Percentiles rank a stretch among this genome's conserved stretches.
phyloP scores from a whole-genome alignment of 2,797 vertebrate genomes.

The Helicolenus hilgendorfi region DNA sequence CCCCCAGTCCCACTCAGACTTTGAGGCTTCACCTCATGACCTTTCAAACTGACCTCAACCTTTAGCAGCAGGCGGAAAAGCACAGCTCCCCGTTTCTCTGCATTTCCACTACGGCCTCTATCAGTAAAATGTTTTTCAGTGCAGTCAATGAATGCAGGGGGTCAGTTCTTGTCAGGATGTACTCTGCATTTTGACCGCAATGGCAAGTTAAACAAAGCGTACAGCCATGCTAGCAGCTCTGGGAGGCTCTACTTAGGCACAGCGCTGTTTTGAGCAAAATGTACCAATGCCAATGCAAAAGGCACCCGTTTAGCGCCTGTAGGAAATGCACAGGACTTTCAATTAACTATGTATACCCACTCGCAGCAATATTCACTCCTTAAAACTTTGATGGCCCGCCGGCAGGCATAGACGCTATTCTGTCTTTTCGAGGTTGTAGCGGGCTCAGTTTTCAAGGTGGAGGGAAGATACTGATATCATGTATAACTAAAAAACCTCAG shows the following conservation, averaged over 20 bases:
- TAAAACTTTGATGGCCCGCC: too few species aligned
- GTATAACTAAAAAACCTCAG: too few species aligned
- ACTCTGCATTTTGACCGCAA: not conserved
- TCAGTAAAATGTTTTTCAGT: not conserved
- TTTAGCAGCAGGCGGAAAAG: constrained; percentile 49
- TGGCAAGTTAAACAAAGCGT: not conserved
- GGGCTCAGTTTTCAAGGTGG: too few species aligned
- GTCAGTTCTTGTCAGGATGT: not conserved
- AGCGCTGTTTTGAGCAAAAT: not conserved
- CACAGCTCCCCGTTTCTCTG: constrained; percentile 15
- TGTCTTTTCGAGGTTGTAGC: too few species aligned
- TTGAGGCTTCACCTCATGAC: constrained; percentile 63
- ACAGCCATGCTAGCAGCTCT: not conserved
- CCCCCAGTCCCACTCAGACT: constrained; percentile 41
- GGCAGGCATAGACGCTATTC: too few species aligned
- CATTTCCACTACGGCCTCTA: constrained; percentile 6
- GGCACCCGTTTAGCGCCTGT: too few species aligned
- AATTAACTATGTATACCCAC: too few species aligned
- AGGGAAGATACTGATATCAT: too few species aligned
- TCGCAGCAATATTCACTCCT: too few species aligned
- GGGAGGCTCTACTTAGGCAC: not conserved
- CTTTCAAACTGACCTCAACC: constrained; percentile 68
- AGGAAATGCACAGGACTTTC: too few species aligned
- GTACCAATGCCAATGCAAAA: not conserved
- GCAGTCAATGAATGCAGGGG: not conserved